phyloP scores from a whole-genome alignment of 2,888 invertebrate genomes.

The Erebia aethiops region DNA sequence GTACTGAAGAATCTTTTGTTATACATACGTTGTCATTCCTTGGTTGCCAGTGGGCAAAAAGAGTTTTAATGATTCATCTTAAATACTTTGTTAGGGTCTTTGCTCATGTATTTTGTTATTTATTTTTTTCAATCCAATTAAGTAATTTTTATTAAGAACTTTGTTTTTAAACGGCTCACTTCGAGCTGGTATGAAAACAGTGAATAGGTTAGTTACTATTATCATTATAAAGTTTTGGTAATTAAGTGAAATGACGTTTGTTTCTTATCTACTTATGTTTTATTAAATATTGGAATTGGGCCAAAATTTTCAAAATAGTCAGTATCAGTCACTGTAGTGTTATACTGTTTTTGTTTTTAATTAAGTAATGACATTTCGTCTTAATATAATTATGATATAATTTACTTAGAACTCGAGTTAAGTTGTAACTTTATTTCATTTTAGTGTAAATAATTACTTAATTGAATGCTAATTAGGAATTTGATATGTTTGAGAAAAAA shows the following conservation, averaged over 20 bases:
- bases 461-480: conserved; percentile 54
- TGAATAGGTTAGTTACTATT: conserved; percentile 53
- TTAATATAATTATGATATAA: conserved; percentile 38
- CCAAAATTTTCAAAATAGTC: conserved; percentile 79
- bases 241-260: conserved; percentile 32
- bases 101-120: conserved; percentile 73
- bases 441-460: conserved; percentile 50
- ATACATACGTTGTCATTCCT: conserved; percentile 59
- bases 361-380: conserved; percentile 41
- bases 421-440: conserved; percentile 40
- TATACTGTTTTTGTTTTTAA: conserved; percentile 44
- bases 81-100: conserved; percentile 55
- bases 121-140: conserved; percentile 61
- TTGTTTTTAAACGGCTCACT: conserved; percentile 51
- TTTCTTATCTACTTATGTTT: conserved; percentile 28
- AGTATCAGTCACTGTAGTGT: conserved; percentile 71
- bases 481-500: conserved; percentile 57
- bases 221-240: conserved; percentile 55
- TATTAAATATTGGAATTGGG: conserved; percentile 68
- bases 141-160: conserved; percentile 41
- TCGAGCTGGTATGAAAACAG: conserved; percentile 46
- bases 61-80: conserved; percentile 47
- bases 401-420: conserved; percentile 34
- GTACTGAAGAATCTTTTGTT: conserved; percentile 43
- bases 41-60: conserved; percentile 49